These are phyloP conservation scores for Odontothrips loti DNA, from an alignment of 2,888 invertebrate species.

Conservation along the genomic window DNA sequence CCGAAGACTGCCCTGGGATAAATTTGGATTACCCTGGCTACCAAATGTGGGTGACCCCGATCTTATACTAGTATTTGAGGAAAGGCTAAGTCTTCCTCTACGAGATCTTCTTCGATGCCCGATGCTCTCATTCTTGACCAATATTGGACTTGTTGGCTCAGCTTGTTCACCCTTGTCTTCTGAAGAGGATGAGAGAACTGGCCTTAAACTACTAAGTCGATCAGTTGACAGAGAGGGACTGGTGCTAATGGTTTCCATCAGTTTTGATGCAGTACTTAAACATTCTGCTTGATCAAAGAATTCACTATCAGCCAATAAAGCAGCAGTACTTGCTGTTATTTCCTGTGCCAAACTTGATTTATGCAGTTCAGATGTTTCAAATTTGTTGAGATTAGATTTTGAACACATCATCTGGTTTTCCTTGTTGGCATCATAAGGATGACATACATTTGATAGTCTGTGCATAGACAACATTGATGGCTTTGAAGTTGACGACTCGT, in stretches of 20 bases:
- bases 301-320: slow-evolving; percentile 45
- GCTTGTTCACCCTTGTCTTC: slow-evolving; percentile 17
- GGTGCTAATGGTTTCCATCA: slow-evolving; percentile 33
- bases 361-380: not conserved
- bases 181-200: slow-evolving; percentile 33
- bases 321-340: slow-evolving; percentile 44
- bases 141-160: slow-evolving; percentile 34
- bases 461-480: no score
- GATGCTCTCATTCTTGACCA: slow-evolving; percentile 32
- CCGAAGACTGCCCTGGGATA: not conserved
- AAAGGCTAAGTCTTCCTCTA: not conserved
- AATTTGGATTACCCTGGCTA: not conserved
- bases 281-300: not conserved
- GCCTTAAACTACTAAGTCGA: slow-evolving; percentile 30
- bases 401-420: not conserved
- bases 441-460: no score
- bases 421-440: not conserved
- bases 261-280: slow-evolving; percentile 28
- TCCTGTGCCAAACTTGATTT: slow-evolving; percentile 42
- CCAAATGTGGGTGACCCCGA: no score
- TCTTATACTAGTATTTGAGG: not conserved
- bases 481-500: no score
- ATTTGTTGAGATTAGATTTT: no score
- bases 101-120: slow-evolving; percentile 7
- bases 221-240: slow-evolving; percentile 36